Base-by-base conservation (phyloP, 2,797 vertebrate species). In the Tympanoctomys barrerae region DNA sequence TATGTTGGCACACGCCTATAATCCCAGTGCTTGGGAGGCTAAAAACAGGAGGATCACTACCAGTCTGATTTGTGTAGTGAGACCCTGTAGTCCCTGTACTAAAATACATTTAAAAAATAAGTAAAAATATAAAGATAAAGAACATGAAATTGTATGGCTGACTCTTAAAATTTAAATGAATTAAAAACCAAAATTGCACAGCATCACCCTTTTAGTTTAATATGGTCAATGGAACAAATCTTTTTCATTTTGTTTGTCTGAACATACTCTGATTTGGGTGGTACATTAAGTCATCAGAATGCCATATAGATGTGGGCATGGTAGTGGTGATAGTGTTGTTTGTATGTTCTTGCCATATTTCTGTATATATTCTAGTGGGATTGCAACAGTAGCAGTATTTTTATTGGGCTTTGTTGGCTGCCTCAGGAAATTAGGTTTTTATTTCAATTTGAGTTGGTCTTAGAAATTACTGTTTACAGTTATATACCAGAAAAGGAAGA, bases 91-190 rank as follows among this genome's bases (percentile, higher is more conserved):
- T 54, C 54, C 54, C 16, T 57, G 54, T 57, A 57, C 54, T 57
- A 16, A 57, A 57, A 57, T 57, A 57, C 54, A 57, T 18, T 57
- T 2, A 54, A 54, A 13, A 54, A 13, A 54, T 13, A 54, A 54
- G 12, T 54, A 54, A 54, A 54, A 13, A 52, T 10, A 54, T 54
- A 54, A 57, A 57, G 14, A 57, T 57, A 57, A 57, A 57, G 54
- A 57, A 18, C 28, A 61, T 84, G 24, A 87, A 68, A 70, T 84
- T 92, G 28, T 62, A 42, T 94, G 42, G 5, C 75, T 81, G 18
- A 90, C 79, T 94, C 62, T 87, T 79, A 92, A 90, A 93, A 82
- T 49, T 49, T 85, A 90, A 94, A 83, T 94, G 54, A 79, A 42
- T 71, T 86, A 96, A 39, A 71, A 89, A 78, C 46, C 33, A 8